Percentiles rank a stretch among this genome's conserved stretches.
Conservation (phyloP, 1,140 invertebrate species). For the Hetaerina americana region DNA sequence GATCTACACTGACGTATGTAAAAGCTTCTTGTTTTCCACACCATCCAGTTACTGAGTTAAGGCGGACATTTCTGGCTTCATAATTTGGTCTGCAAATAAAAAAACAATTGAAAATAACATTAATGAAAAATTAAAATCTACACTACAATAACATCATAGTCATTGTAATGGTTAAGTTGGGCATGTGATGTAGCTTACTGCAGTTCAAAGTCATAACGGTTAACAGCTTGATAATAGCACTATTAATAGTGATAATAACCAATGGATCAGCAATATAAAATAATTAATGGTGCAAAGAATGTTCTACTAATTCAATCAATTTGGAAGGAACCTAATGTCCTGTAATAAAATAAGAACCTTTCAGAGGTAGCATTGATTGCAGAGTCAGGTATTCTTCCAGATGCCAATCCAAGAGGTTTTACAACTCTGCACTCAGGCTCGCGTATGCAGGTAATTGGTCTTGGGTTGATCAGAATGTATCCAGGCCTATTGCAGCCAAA, state of each 20-base stretch:
- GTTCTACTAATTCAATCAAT: slow-evolving; percentile 17
- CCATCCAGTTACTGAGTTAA: slow-evolving; percentile 91
- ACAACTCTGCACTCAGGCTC: slow-evolving; percentile 91
- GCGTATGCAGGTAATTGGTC: slow-evolving; percentile 79
- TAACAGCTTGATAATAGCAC: background rate
- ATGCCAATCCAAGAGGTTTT: slow-evolving; percentile 78
- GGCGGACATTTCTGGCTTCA: slow-evolving; percentile 75
- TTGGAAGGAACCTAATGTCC: too few relatives aligned
- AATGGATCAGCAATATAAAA: background rate
- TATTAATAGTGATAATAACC: background rate
- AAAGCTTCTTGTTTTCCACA: slow-evolving; percentile 90
- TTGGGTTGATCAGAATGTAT: slow-evolving; percentile 81
- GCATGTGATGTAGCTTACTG: too few relatives aligned
- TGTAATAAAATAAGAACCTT: too few relatives aligned
- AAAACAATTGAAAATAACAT: background rate
- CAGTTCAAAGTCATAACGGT: background rate
- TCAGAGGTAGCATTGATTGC: slow-evolving; percentile 94
- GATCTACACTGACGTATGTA: slow-evolving; percentile 87
- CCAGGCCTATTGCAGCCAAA: slow-evolving; percentile 84
- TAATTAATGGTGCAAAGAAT: slow-evolving; percentile 5
- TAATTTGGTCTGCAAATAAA: slow-evolving; percentile 56
- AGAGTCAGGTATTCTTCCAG: slow-evolving; percentile 82
- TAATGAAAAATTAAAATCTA: too few relatives aligned
- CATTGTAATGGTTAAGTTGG: too few relatives aligned
- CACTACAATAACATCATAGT: too few relatives aligned